A percentile compares a stretch with the other conserved stretches of the same genome.
These are phyloP conservation scores for Lepidotrigona ventralis DNA, from an alignment of 1,140 invertebrate genomes.

Conservation along the genomic window DNA sequence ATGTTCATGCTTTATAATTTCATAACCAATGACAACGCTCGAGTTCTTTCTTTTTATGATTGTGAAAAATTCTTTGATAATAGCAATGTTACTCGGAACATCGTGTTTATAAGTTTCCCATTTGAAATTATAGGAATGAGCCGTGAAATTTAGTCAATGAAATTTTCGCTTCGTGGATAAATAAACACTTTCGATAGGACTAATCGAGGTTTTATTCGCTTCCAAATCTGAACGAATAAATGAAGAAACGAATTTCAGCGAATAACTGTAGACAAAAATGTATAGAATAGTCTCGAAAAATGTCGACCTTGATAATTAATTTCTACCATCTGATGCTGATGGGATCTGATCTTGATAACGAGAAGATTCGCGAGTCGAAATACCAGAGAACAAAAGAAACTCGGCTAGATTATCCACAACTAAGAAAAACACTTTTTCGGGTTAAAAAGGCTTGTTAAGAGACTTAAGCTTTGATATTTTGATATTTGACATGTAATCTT, in stretches of 20 bases:
- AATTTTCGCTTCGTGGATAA: neutral
- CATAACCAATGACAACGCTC: neutral
- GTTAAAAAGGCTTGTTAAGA: neutral
- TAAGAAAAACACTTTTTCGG: constrained; percentile 10
- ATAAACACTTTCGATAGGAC: neutral
- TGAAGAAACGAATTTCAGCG: neutral
- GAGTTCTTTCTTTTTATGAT: neutral
- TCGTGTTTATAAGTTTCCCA: too few relatives aligned
- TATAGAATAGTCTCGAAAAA: neutral
- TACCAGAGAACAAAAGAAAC: neutral
- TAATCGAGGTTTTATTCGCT: neutral
- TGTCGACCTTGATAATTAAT: constrained; percentile 11
- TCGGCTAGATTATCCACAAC: neutral
- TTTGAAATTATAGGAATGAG: too few relatives aligned
- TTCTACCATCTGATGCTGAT: neutral
- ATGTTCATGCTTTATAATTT: neutral
- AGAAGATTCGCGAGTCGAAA: neutral
- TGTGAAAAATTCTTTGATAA: neutral
- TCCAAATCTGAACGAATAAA: neutral
- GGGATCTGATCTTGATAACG: neutral
- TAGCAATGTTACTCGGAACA: neutral
- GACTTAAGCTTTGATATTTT: neutral
- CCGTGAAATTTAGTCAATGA: too few relatives aligned
- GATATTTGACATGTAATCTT: neutral
- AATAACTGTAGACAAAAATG: too few relatives aligned